Conservation (phyloP, 2,113 vertebrate genomes). For the Tinamus guttatus region DNA sequence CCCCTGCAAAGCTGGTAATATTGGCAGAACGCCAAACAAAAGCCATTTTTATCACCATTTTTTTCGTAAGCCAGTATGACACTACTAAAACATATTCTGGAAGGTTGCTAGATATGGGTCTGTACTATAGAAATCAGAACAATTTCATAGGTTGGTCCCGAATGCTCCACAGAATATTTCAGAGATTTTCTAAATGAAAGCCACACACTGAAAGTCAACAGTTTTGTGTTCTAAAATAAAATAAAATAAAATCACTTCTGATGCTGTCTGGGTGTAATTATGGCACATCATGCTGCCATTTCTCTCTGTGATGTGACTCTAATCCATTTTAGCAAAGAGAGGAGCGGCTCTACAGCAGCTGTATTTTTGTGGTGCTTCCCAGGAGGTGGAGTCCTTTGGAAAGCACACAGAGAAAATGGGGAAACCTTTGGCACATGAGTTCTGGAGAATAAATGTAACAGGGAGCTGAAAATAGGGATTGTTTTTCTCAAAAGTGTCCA, state of each 20-base stretch:
- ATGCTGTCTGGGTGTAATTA: neutral
- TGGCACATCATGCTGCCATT: neutral
- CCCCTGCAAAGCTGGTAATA: neutral
- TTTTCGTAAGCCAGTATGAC: neutral
- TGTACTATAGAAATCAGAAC: neutral
- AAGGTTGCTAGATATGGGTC: neutral
- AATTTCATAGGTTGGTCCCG: neutral
- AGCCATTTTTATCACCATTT: neutral
- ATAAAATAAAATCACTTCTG: neutral
- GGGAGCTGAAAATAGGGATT: constrained; percentile 49
- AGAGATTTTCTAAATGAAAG: neutral
- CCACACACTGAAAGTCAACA: neutral
- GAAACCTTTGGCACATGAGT: constrained; percentile 42
- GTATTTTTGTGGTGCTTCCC: constrained; percentile 58
- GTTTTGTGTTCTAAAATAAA: neutral
- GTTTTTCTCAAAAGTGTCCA: constrained; percentile 60
- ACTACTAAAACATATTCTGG: neutral
- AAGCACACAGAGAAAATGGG: constrained; percentile 50
- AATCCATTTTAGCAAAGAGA: neutral
- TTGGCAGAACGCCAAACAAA: neutral
- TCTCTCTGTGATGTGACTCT: neutral
- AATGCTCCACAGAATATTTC: neutral
- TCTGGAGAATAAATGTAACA: constrained; percentile 46
- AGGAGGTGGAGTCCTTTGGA: constrained; percentile 58
- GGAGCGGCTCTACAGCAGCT: constrained; percentile 46